These are phyloP conservation scores for Diachasmimorpha longicaudata DNA, from an alignment of 1,140 invertebrate genomes.

Conservation along the genomic window DNA sequence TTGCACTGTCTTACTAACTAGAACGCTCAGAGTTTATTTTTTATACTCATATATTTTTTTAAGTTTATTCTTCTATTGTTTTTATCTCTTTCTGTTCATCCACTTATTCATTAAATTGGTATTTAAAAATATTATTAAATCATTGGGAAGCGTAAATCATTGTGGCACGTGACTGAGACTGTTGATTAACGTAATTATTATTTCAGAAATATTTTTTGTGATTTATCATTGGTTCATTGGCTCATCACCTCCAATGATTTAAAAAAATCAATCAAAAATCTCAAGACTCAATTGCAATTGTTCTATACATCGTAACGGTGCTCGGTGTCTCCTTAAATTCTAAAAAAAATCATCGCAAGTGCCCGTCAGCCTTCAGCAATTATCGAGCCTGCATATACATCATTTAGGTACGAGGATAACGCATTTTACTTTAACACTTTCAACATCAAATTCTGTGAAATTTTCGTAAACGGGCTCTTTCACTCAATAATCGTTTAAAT, in stretches of 20 bases:
- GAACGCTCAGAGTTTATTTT: neutral
- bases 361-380: neutral
- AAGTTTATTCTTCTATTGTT: neutral
- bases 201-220: neutral
- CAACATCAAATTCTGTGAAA: slow-evolving; percentile 8
- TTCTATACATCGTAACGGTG: neutral
- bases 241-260: neutral
- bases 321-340: neutral
- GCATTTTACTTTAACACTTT: slow-evolving; percentile 12
- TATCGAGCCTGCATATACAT: neutral
- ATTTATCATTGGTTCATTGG: neutral
- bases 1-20: neutral
- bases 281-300: neutral
- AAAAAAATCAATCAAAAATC: neutral
- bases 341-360: neutral
- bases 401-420: slow-evolving; percentile 17
- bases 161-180: neutral
- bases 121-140: neutral
- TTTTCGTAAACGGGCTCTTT: neutral
- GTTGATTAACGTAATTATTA: neutral
- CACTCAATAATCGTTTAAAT: neutral
- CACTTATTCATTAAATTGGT: neutral
- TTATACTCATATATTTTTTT: neutral
- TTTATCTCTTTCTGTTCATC: neutral
- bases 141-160: neutral